A percentile compares a stretch with the other conserved stretches of the same genome.
These are phyloP conservation scores for Gallinago paraguaiae DNA, from an alignment of 2,113 vertebrate genomes.

Conservation along the genomic window DNA sequence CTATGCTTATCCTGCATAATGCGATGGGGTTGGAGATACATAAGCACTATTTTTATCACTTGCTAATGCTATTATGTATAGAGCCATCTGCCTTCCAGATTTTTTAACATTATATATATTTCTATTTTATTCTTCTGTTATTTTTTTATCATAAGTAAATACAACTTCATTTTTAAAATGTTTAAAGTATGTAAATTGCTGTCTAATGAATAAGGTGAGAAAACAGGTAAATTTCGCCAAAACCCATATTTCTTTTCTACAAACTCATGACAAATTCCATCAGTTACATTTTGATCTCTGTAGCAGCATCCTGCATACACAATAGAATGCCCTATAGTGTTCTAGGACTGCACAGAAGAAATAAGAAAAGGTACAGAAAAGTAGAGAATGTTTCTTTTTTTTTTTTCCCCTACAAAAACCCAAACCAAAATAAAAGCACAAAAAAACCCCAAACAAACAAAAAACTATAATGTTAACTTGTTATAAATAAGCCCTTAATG, in stretches of 20 bases:
- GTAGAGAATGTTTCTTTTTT: not conserved
- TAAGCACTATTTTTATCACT: not conserved
- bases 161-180: not conserved
- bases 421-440: not conserved
- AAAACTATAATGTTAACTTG: not conserved
- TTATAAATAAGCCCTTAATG: not conserved
- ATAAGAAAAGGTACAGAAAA: not conserved
- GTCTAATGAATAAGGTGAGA: not conserved
- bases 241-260: not conserved
- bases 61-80: not conserved
- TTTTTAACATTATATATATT: not conserved
- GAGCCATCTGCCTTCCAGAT: not conserved
- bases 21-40: fast-evolving
- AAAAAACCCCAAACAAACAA: not conserved
- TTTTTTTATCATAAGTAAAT: not conserved
- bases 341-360: not conserved
- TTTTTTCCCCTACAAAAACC: not conserved
- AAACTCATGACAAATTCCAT: not conserved
- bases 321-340: not conserved
- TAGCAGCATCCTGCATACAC: not conserved
- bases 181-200: not conserved
- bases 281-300: not conserved
- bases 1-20: fast-evolving
- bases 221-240: not conserved
- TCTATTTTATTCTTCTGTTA: not conserved